These are phyloP conservation scores for Sebastes paucispinis DNA, from an alignment of 2,797 vertebrate species.

Conservation along the genomic window DNA sequence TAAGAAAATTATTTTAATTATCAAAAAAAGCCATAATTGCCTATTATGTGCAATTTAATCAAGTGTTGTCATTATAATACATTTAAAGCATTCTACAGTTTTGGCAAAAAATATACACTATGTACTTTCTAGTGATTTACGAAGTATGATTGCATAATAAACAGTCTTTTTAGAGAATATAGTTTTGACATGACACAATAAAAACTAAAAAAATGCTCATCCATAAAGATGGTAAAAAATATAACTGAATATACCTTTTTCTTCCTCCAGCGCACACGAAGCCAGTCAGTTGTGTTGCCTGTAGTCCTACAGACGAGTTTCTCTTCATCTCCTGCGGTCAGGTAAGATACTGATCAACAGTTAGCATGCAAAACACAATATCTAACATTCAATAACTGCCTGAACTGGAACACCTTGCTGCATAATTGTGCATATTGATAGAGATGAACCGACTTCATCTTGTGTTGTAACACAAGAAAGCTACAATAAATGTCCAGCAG, in stretches of 20 bases:
- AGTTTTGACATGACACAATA: background rate
- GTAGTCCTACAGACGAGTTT: constrained; percentile 90
- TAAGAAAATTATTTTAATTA: background rate
- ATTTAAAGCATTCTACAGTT: background rate
- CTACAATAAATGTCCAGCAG: background rate
- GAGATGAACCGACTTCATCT: background rate
- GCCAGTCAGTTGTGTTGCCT: constrained; percentile 86
- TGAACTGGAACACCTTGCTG: background rate
- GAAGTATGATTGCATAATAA: too few species aligned
- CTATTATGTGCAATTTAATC: background rate
- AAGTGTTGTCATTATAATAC: background rate
- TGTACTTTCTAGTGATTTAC: background rate
- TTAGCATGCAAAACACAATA: background rate
- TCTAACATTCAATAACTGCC: background rate
- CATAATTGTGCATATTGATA: background rate
- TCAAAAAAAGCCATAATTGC: background rate
- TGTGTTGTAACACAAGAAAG: background rate
- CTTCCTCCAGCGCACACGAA: constrained; percentile 86
- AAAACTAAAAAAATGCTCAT: background rate
- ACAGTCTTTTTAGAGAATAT: background rate
- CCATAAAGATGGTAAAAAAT: background rate
- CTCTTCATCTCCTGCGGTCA: constrained; percentile 94
- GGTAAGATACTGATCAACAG: constrained; percentile 78
- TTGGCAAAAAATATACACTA: background rate
- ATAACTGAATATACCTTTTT: background rate